Conservation (phyloP, 2,113 vertebrate species). For the Pedetes capensis region DNA sequence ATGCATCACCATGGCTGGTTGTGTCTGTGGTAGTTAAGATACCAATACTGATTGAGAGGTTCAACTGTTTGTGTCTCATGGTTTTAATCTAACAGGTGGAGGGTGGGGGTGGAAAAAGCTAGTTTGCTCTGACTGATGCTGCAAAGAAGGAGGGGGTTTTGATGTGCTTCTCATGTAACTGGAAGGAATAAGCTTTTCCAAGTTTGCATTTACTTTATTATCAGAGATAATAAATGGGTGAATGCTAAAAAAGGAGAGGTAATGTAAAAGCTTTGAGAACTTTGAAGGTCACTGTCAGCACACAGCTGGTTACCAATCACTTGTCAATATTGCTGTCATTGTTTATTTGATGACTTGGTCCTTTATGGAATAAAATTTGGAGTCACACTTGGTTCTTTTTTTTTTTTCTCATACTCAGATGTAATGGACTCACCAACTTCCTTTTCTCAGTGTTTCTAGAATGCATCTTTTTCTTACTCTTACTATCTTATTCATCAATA, state of each 20-base stretch:
- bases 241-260: constrained; percentile 7
- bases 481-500: background rate
- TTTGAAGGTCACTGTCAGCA: background rate
- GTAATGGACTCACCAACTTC: background rate
- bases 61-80: constrained; percentile 44
- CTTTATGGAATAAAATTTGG: background rate
- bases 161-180: constrained; percentile 15
- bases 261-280: constrained; percentile 11
- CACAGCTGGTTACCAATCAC: background rate
- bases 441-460: background rate
- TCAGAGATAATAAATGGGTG: background rate
- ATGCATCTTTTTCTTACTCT: background rate
- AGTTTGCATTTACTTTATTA: constrained; percentile 41
- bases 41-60: constrained; percentile 20
- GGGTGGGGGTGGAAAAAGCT: background rate
- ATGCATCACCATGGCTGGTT: constrained; percentile 1
- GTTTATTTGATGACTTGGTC: background rate
- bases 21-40: constrained; percentile 36
- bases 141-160: background rate
- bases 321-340: background rate
- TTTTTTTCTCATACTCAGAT: background rate
- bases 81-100: constrained; percentile 38
- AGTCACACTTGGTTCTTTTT: background rate
- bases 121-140: constrained; percentile 17
- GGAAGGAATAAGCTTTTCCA: constrained; percentile 12